Percentiles rank a stretch among this genome's conserved stretches.
These are phyloP conservation scores for Sorex fumeus DNA, from an alignment of 2,113 vertebrate species.

Conservation along the genomic window DNA sequence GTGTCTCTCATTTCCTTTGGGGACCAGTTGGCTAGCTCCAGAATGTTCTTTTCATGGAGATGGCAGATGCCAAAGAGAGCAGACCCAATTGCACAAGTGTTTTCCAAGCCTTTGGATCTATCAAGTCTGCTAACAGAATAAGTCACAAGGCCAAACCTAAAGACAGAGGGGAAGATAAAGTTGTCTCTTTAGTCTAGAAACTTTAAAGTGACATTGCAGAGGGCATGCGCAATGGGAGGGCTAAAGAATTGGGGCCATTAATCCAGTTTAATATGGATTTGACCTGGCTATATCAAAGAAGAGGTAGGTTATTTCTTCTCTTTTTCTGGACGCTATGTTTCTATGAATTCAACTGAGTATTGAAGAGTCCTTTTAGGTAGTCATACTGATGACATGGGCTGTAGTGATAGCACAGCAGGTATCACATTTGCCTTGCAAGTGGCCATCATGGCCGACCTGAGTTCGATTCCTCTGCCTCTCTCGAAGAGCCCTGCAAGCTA, in stretches of 20 bases:
- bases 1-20: not conserved
- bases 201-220: slow-evolving; percentile 44
- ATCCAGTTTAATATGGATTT: not conserved
- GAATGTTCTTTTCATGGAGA: slow-evolving; percentile 45
- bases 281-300: slow-evolving; percentile 37
- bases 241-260: slow-evolving; percentile 7
- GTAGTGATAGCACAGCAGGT: no score
- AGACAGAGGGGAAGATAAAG: not conserved
- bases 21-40: not conserved
- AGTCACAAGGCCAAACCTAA: slow-evolving; percentile 13
- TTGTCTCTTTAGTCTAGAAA: not conserved
- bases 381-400: not conserved
- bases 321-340: slow-evolving; percentile 55
- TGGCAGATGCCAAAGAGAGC: slow-evolving; percentile 5
- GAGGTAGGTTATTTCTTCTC: slow-evolving; percentile 14
- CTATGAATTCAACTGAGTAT: slow-evolving; percentile 43
- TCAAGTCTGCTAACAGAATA: slow-evolving; percentile 37
- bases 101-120: slow-evolving; percentile 28
- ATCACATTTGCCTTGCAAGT: no score
- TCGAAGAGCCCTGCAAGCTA: no score
- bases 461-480: no score
- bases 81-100: not conserved
- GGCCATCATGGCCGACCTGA: no score
- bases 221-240: not conserved
- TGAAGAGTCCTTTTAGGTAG: slow-evolving; percentile 53